Base-by-base conservation (phyloP, 2,113 vertebrate genomes). In the rabbit (Oryctolagus cuniculus) region DNA sequence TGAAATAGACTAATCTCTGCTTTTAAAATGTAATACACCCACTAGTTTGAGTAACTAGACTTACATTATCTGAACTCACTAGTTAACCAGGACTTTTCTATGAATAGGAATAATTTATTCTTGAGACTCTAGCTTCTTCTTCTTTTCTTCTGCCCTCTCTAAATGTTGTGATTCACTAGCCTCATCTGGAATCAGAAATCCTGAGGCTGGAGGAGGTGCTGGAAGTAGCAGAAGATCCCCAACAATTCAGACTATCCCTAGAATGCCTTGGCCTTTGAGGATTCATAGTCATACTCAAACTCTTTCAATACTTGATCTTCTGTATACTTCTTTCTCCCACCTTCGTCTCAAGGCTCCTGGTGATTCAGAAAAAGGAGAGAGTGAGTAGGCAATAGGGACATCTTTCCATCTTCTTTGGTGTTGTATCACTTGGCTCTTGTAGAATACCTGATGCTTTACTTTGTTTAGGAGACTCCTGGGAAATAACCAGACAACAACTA, bases 11-110 rank as follows among this genome's bases (percentile, higher is more conserved):
- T 51, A 34, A 77, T 66, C n/a, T 93, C 55, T 70, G 90, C 2
- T 72, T 90, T 81, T 58, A 51, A 95, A 82, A 69, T 80, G 17
- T 77, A 51, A 89, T 79, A 82, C 72, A 95, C 25, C n/a, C 91
- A 38, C 2, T 81, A 73, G 38, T 85, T 93, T 89, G 55, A 86
- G 55, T 73, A 91, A 69, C 36, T 89, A 9, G 16, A 70, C 4
- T 12, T 87, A 85, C 34, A 66, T 72, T 92, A 49, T 63, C 53
- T 86, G 49, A 73, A 13, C 10, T 91, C 44, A 70, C 7, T 17
- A 84, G 73, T 73, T 93, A 91, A 74, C 38, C 10, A 79, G 29
- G 25, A 78, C 9, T 87, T 75, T 82, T 91, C 51, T 70, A 38
- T 34, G 64, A 91, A 81, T 51, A 85, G 34, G 13, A 88, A 93